Base-by-base conservation (phyloP, 2,888 invertebrate genomes). In the Drosophila suboccidentalis region DNA sequence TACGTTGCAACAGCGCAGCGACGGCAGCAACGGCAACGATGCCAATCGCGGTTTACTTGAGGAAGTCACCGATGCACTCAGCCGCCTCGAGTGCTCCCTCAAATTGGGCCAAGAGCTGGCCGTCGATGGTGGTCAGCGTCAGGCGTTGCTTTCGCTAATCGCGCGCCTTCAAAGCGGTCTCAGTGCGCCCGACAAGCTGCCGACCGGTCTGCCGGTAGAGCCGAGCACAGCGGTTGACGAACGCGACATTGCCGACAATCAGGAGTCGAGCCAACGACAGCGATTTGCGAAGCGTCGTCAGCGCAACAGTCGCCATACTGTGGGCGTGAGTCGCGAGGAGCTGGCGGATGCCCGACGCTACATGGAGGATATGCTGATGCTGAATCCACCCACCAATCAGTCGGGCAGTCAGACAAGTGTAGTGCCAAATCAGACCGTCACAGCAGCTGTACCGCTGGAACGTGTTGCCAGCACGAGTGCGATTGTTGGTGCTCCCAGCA, bases 281-380 rank as follows among this genome's bases (percentile, higher is more conserved):
- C 93, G 95, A 29, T 93, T 94, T 73, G 92, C 92, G 3, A 94
- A 95, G 70, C 92, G 94, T 10, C 94, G 95, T 62, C 94, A 94
- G 74, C 94, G 96, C 34, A 94, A 95, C 71, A 94, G 94, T 50
- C 93, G 97, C 0, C 97, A 97, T 91, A 97, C 97, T 0, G 96
- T 97, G 22, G 97, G 96, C 50, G 97, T 97, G 17, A 96, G 96
- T 41, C 94, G 95, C 47, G 97, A 96, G 90, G 97, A 97, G 88
- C 92, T 97, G 29, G 96, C 95, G 3, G 95, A 96, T 82, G 97
- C 97, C 0, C 94, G 97, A 49, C 94, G 95, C 64, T 94, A 96
- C 88, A 95, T 97, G 78, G 96, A 96, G 91, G 95, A 95, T 82
- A 94, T 94, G 90, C 92, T 94, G 5, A 89, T 94, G 50, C 92